phyloP scores from a whole-genome alignment of 2,888 invertebrate species.

The Ormyrus labotus region DNA sequence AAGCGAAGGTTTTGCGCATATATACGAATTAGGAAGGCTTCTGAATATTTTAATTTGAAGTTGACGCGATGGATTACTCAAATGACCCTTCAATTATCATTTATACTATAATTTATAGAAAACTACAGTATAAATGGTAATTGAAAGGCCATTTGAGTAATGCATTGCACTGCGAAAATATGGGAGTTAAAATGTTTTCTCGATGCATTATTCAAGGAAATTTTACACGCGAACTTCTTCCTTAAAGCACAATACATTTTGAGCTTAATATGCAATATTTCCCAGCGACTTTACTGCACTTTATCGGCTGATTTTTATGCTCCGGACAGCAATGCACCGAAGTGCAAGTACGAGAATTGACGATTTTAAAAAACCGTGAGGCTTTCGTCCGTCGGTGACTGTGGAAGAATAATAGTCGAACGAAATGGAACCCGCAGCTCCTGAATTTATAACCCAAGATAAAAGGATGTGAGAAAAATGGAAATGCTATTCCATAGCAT shows the following conservation, averaged over 20 bases:
- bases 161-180: too few species aligned
- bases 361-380: constrained; percentile 55
- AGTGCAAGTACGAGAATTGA: constrained; percentile 58
- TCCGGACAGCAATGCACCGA: constrained; percentile 50
- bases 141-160: too few species aligned
- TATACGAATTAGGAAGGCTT: too few species aligned
- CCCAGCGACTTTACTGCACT: constrained; percentile 15
- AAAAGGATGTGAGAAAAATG: constrained; percentile 61
- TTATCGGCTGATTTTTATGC: constrained; percentile 41
- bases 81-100: too few species aligned
- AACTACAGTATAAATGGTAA: too few species aligned
- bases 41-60: too few species aligned
- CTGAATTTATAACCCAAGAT: constrained; percentile 62
- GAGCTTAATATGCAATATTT: constrained; percentile 30
- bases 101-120: too few species aligned
- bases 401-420: constrained; percentile 61
- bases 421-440: constrained; percentile 59
- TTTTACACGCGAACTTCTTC: too few species aligned
- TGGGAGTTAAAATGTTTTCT: too few species aligned
- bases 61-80: too few species aligned
- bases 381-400: constrained; percentile 58
- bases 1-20: too few species aligned
- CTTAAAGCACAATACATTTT: background rate
- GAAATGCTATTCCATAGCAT: constrained; percentile 56
- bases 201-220: too few species aligned